Evolutionary conservation across 2,113 vertebrate species (phyloP).

Genomic region (Rhineura floridana): DNA sequence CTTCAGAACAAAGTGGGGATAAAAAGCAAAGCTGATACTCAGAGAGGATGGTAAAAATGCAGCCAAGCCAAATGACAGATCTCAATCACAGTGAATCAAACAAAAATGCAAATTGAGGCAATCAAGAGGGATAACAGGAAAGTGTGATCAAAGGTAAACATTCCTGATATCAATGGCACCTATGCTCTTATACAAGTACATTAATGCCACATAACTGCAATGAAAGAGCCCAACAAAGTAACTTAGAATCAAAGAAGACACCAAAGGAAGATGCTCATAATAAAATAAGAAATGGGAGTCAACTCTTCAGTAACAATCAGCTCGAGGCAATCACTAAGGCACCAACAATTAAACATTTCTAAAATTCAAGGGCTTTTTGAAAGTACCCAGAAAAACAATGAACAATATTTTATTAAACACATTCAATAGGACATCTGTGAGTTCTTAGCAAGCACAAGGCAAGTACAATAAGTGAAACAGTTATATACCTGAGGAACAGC

Average conservation of each 20-base stretch:
- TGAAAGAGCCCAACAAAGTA: slow-evolving; percentile 55
- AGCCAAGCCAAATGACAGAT: slow-evolving; percentile 41
- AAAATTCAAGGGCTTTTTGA: slow-evolving; percentile 39
- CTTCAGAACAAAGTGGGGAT: slow-evolving; percentile 50
- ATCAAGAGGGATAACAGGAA: slow-evolving; percentile 62
- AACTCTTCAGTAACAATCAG: slow-evolving; percentile 46
- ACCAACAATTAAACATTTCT: slow-evolving; percentile 57
- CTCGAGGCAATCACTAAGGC: slow-evolving; percentile 41
- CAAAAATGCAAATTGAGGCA: slow-evolving; percentile 58
- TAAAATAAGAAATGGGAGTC: slow-evolving; percentile 51
- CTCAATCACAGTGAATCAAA: slow-evolving; percentile 53
- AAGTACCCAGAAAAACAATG: slow-evolving; percentile 53
- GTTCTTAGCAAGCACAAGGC: neutral
- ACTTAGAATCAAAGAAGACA: slow-evolving; percentile 28
- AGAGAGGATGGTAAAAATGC: slow-evolving; percentile 46
- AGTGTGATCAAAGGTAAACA: slow-evolving; percentile 53
- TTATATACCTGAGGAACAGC: neutral
- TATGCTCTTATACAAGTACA: slow-evolving; percentile 53
- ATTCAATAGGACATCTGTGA: neutral
- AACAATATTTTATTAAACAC: slow-evolving; percentile 12
- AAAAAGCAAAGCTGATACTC: slow-evolving; percentile 54
- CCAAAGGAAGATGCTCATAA: slow-evolving; percentile 55
- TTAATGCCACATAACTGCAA: slow-evolving; percentile 58
- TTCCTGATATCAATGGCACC: slow-evolving; percentile 47
- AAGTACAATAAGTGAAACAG: neutral